These are phyloP conservation scores for Peromyscus leucopus DNA, from an alignment of 2,113 vertebrate species.

Conservation along the genomic window DNA sequence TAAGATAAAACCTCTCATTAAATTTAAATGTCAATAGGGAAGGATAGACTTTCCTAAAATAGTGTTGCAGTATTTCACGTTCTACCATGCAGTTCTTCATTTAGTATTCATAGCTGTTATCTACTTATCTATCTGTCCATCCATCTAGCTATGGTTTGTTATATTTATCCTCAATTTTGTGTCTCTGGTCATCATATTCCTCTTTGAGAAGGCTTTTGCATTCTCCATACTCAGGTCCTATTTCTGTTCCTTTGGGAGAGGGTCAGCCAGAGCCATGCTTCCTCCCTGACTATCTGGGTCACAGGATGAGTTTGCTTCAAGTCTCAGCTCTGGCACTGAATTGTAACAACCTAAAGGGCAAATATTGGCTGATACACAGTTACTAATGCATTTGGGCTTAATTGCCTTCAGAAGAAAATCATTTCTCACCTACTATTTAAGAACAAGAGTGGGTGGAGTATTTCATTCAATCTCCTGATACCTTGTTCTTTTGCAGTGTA, in stretches of 20 bases:
- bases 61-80: constrained; percentile 14
- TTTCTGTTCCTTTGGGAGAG: neutral
- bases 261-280: fast-evolving
- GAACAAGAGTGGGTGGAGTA: neutral
- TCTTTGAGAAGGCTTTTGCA: neutral
- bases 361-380: neutral
- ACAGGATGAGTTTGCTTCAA: neutral
- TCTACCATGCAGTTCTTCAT: neutral
- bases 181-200: neutral
- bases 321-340: neutral
- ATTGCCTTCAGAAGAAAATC: constrained; percentile 38
- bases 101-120: neutral
- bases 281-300: neutral
- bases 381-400: constrained; percentile 11
- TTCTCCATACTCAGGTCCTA: neutral
- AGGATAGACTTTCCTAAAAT: constrained; percentile 1
- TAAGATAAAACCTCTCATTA: constrained; percentile 30
- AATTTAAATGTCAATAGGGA: constrained; percentile 39
- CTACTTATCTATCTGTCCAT: neutral
- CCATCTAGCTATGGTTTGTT: neutral
- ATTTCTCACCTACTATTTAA: constrained; percentile 34
- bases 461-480: constrained; percentile 17
- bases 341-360: neutral
- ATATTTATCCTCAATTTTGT: neutral
- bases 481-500: constrained; percentile 1